A percentile compares a stretch with the other conserved stretches of the same genome.
phyloP scores from a whole-genome alignment of 2,888 invertebrate species.

The Platynereis dumerilii region DNA sequence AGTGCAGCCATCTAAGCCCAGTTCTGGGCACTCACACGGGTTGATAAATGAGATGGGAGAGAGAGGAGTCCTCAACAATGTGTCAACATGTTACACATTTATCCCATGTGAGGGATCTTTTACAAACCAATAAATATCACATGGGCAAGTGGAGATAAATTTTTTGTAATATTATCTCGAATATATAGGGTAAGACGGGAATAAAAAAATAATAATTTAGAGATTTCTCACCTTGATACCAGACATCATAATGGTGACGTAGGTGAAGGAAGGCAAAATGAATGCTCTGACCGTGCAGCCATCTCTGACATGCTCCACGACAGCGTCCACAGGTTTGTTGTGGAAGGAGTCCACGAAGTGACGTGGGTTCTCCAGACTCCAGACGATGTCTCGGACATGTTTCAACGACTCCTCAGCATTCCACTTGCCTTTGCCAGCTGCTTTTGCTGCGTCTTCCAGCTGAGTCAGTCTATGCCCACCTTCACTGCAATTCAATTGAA shows the following conservation, averaged over 20 bases:
- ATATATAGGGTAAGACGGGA: too few species aligned
- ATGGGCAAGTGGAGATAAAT: too few species aligned
- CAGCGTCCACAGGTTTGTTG: conserved; percentile 84
- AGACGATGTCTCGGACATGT: conserved; percentile 85
- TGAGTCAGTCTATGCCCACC: conserved; percentile 71
- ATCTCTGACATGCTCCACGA: conserved; percentile 97
- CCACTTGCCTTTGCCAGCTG: conserved; percentile 81
- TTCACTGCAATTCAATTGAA: conserved; percentile 55
- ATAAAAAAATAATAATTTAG: too few species aligned
- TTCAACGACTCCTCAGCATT: conserved; percentile 60
- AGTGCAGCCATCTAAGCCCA: too few species aligned
- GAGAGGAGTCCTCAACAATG: too few species aligned
- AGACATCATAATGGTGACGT: conserved; percentile 93
- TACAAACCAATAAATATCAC: too few species aligned
- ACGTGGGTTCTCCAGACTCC: conserved; percentile 85
- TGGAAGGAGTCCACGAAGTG: conserved; percentile 84
- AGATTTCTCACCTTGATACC: conserved; percentile 72
- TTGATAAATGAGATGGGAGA: too few species aligned
- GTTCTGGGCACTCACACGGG: too few species aligned
- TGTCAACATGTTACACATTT: too few species aligned
- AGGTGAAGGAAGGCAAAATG: conserved; percentile 86
- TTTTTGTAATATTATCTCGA: too few species aligned
- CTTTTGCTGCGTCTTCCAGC: conserved; percentile 87
- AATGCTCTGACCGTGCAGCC: conserved; percentile 94
- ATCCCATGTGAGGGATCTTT: too few species aligned